Percentiles rank a stretch among this genome's conserved stretches.
Evolutionary conservation across 2,888 invertebrate species (phyloP).

Genomic region (Clostera curtula): DNA sequence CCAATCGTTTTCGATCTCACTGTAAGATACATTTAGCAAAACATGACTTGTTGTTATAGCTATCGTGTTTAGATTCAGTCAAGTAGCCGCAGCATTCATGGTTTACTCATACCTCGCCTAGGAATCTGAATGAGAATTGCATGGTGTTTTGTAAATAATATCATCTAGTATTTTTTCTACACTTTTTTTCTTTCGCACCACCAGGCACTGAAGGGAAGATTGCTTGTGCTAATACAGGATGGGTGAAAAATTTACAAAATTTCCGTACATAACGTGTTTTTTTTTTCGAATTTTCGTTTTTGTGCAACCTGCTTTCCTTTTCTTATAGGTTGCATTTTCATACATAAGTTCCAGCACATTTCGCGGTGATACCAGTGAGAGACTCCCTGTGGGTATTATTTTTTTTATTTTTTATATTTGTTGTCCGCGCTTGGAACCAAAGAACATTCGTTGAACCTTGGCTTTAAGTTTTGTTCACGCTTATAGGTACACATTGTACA

Average conservation of each 20-base stretch:
- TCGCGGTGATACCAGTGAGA: constrained; percentile 73
- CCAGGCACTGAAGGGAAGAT: constrained; percentile 11
- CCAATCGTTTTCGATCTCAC: too few species aligned
- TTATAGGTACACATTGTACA: too few species aligned
- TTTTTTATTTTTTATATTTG: constrained; percentile 37
- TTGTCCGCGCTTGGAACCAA: too few species aligned
- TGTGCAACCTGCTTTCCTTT: constrained; percentile 72
- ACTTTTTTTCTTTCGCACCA: background rate
- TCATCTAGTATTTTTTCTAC: constrained; percentile 6
- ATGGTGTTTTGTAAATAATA: constrained; percentile 16
- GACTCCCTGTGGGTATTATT: constrained; percentile 82
- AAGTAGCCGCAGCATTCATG: too few species aligned
- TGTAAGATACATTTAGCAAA: too few species aligned
- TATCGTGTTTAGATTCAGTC: too few species aligned
- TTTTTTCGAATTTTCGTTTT: constrained; percentile 32
- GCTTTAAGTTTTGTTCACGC: background rate
- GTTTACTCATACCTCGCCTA: too few species aligned
- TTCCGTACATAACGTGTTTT: constrained; percentile 5
- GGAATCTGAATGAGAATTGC: constrained; percentile 13
- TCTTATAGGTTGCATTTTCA: constrained; percentile 79
- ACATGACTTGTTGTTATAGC: too few species aligned
- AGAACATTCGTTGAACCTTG: too few species aligned
- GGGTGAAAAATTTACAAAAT: background rate
- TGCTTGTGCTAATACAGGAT: constrained; percentile 30
- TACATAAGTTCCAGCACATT: constrained; percentile 66